Conservation (phyloP, 64 coral and sea anemone genomes). For the Orbicella faveolata region DNA sequence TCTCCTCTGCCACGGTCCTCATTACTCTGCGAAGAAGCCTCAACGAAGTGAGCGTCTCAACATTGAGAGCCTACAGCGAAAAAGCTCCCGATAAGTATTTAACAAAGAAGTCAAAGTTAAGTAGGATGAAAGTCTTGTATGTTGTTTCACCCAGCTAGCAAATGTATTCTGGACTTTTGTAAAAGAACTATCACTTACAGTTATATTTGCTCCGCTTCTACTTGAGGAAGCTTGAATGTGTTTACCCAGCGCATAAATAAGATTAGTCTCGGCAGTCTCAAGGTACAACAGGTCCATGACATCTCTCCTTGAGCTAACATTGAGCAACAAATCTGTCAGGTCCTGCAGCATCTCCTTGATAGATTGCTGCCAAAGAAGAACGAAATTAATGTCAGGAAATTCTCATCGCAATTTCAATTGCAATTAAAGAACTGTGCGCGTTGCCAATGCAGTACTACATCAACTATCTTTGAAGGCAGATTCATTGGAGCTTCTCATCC, state of each 20-base stretch:
- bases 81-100: not conserved
- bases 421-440: too few relatives aligned
- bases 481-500: too few relatives aligned
- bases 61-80: not conserved
- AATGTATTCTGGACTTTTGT: too few relatives aligned
- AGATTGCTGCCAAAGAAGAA: not conserved
- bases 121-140: too few relatives aligned
- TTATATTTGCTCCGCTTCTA: not conserved
- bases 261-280: not conserved
- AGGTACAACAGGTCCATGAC: not conserved
- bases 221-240: not conserved
- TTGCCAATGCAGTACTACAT: too few relatives aligned
- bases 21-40: not conserved
- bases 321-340: not conserved
- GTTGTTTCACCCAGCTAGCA: too few relatives aligned
- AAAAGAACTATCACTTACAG: not conserved
- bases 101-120: too few relatives aligned
- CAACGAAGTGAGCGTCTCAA: not conserved
- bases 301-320: not conserved
- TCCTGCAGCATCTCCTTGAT: not conserved
- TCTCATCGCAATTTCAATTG: too few relatives aligned
- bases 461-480: too few relatives aligned
- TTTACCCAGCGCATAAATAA: not conserved
- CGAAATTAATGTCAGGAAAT: not conserved
- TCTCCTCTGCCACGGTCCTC: not conserved